Base-by-base conservation (phyloP, 1,140 invertebrate genomes). In the Venturia canescens region DNA sequence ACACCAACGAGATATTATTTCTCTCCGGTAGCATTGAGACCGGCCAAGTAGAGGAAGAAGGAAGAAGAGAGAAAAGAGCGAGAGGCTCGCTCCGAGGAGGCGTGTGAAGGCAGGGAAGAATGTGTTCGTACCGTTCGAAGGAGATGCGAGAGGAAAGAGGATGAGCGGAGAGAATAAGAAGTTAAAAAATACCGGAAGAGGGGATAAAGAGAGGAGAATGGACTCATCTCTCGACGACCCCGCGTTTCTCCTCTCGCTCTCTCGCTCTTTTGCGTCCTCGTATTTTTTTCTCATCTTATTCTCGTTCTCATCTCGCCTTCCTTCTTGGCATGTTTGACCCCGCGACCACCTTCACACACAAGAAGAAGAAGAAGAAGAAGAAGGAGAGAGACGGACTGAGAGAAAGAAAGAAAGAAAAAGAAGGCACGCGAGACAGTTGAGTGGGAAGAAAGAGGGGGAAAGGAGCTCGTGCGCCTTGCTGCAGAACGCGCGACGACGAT, bases 321-420 rank as follows among this genome's bases (percentile, higher is more conserved):
- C 44, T 75, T 29, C 72, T 48, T 75, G 72, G 18, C 72, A 53
- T 48, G 26, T 57, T 57, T 75, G 44, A 75, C 44, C 44, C 44
- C 53, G 72, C 66, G 66, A 69, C 27, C 66, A 69, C 66, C 29
- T 69, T 31, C 66, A 50, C 48, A 74, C 38, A 74, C 26, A 66
- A 38, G n/a, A 7, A 70, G 26, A 53, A n/a, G 9, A 1, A 27
- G 29, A 50, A 82, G 80, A 83, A 38, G 72, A 48, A 80, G 63
- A 53, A 69, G 79, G 66, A 44, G 15, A 44, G 53, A n/a, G n/a
- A 18, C 38, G 53, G 72, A 67, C 16, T 23, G 15, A 70, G 44
- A 79, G 16, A 31, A 16, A 76, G 38, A 60, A 50, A 78, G 50
- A 75, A 71, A 82, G 76, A 80, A 83, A 75, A 76, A 78, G 81